These are phyloP conservation scores for Tenthredo notha DNA, from an alignment of 2,888 invertebrate genomes.

Conservation along the genomic window DNA sequence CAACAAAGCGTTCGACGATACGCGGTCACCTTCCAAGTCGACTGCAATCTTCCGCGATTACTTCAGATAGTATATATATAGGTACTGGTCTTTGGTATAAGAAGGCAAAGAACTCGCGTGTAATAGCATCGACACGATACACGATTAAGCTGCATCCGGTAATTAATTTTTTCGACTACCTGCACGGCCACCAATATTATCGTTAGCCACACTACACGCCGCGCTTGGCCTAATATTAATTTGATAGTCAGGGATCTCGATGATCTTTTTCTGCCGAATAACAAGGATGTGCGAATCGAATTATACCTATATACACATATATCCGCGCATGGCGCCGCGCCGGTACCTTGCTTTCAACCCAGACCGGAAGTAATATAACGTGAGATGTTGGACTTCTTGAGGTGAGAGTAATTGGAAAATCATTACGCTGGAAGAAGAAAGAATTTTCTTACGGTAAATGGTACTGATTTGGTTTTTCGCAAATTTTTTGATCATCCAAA, in stretches of 20 bases:
- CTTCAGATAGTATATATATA: constrained; percentile 34
- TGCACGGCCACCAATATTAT: constrained; percentile 8
- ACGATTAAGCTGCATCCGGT: constrained; percentile 75
- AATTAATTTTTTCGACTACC: constrained; percentile 70
- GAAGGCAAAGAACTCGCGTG: constrained; percentile 34
- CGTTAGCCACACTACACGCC: not conserved
- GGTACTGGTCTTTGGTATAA: not conserved
- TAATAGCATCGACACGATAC: constrained; percentile 70
- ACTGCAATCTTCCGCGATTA: constrained; percentile 48
- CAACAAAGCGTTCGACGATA: constrained; percentile 52
- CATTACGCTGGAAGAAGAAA: no score
- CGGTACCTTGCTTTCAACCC: not conserved
- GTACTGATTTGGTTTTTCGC: no score
- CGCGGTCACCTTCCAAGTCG: constrained; percentile 51
- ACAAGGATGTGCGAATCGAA: constrained; percentile 12
- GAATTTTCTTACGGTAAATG: no score
- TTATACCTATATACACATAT: not conserved
- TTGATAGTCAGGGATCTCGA: not conserved
- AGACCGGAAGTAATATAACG: constrained; percentile 35
- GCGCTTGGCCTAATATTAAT: not conserved
- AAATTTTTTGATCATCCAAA: no score
- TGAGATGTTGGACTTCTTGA: constrained; percentile 21
- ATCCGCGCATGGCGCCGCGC: constrained; percentile 15
- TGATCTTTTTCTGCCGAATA: not conserved
- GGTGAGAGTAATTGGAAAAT: not conserved